A percentile compares a stretch with the other conserved stretches of the same genome.
Conservation (phyloP, 2,797 vertebrate species). For the Tinamus major region DNA sequence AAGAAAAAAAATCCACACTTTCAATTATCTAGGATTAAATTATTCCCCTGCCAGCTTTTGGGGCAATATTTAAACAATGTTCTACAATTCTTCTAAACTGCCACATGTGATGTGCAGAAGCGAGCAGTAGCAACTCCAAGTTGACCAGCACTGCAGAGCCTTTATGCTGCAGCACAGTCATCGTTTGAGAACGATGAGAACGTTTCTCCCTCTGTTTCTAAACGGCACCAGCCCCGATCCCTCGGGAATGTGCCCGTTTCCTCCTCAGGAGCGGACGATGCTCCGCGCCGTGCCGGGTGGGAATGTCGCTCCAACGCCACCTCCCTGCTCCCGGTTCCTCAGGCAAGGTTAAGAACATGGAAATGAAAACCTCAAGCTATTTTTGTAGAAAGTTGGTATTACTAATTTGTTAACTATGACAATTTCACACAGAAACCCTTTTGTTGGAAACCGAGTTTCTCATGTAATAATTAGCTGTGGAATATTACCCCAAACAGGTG, state of each 20-base stretch:
- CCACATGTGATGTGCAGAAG: conserved; percentile 25
- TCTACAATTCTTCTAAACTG: conserved; percentile 21
- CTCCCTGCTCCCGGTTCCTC: conserved; percentile 36
- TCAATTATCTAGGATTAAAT: conserved; percentile 50
- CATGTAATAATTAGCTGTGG: conserved; percentile 97
- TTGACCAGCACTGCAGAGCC: neutral
- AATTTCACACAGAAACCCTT: conserved; percentile 87
- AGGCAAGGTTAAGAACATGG: conserved; percentile 74
- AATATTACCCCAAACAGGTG: conserved; percentile 99
- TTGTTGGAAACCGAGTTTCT: conserved; percentile 93
- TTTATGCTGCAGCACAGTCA: conserved; percentile 31
- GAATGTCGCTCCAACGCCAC: conserved; percentile 27
- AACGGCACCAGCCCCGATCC: neutral
- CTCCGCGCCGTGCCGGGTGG: neutral
- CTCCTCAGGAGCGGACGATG: neutral
- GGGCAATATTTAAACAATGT: conserved; percentile 62
- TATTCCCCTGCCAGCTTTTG: conserved; percentile 57
- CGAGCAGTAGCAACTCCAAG: conserved; percentile 26
- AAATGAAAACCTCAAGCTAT: conserved; percentile 79
- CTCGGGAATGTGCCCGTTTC: neutral
- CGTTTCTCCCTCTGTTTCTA: neutral
- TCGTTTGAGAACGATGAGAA: neutral
- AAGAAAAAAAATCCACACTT: neutral
- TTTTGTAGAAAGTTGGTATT: conserved; percentile 80
- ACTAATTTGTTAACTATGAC: conserved; percentile 90